Base-by-base conservation (phyloP, 2,888 invertebrate genomes). In the Epiblema foenella region DNA sequence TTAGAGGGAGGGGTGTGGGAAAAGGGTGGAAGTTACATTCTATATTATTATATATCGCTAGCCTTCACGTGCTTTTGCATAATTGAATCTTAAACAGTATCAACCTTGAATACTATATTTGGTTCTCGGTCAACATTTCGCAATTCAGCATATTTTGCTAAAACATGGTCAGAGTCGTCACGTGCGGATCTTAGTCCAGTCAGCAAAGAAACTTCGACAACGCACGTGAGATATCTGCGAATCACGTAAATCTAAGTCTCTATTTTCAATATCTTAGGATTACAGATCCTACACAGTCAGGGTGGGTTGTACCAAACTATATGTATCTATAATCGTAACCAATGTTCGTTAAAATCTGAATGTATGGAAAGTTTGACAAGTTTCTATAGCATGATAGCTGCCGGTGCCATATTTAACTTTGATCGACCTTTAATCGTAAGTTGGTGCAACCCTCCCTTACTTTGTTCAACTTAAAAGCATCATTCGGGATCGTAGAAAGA, bases 101-200 rank as follows among this genome's bases (percentile, higher is more conserved):
- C 20, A 37, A 56, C 63, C 69, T 63, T 69, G 63, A 63, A 63
- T 24, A 20, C 49, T 33, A 56, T n/a, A 62, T 49, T 64, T 51
- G 18, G 63, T 51, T 69, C 62, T 51, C 49, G 69, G 49, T 58
- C 37, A 58, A 11, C 64, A 12, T 64, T 57, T 64, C 63, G 51
- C 57, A 69, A 69, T 49, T 42, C 2, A 57, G 64, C 58, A 42
- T 51, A 69, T 51, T 69, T 69, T 15, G 37, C 49, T 63, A 7
- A 37, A 63, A 37, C 37, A 51, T 20, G 20, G 51, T 52, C 52
- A 52, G 52, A 29, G 39, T 52, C 42, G 29, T 60, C 37, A 42
- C 59, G 59, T 60, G 33, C 59, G 51, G 39, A 42, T 60, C 24
- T 60, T 29, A 4, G 59, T 42, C 60, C 15, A 68, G 29, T 68